phyloP scores from a whole-genome alignment of 2,113 vertebrate genomes.

The Paracanthobrama guichenoti region DNA sequence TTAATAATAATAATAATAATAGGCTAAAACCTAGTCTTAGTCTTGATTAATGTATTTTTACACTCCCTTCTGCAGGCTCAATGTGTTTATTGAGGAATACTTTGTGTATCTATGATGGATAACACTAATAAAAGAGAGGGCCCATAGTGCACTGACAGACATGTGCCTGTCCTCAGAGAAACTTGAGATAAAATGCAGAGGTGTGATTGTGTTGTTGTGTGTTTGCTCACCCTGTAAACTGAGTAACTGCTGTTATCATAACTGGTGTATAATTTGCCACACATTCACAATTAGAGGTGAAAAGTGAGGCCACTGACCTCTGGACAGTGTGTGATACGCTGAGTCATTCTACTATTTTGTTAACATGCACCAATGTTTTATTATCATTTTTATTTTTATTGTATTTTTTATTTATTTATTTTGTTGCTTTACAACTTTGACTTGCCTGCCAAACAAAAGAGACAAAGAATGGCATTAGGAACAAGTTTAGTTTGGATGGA shows the following conservation, averaged over 20 bases:
- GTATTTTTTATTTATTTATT: background rate
- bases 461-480: background rate
- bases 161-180: constrained; percentile 53
- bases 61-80: background rate
- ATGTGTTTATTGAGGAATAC: constrained; percentile 23
- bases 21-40: background rate
- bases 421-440: constrained; percentile 5
- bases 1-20: background rate
- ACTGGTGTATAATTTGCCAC: constrained; percentile 12
- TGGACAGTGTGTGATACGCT: background rate
- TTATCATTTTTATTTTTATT: background rate
- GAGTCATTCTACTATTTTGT: background rate
- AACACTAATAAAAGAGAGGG: constrained; percentile 20
- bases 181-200: constrained; percentile 48
- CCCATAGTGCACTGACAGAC: constrained; percentile 14
- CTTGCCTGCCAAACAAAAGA: constrained; percentile 13
- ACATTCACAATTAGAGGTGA: constrained; percentile 15
- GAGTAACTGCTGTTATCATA: constrained; percentile 14
- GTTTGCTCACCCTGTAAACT: background rate
- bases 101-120: constrained; percentile 26
- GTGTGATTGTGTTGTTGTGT: constrained; percentile 16
- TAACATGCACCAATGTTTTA: background rate
- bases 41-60: constrained; percentile 12
- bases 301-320: constrained; percentile 35
- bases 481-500: background rate